Evolutionary conservation across 2,888 invertebrate genomes (phyloP), one percentile per base, ranked within the genome.

Genomic region (Stenolophus ochropezus): DNA sequence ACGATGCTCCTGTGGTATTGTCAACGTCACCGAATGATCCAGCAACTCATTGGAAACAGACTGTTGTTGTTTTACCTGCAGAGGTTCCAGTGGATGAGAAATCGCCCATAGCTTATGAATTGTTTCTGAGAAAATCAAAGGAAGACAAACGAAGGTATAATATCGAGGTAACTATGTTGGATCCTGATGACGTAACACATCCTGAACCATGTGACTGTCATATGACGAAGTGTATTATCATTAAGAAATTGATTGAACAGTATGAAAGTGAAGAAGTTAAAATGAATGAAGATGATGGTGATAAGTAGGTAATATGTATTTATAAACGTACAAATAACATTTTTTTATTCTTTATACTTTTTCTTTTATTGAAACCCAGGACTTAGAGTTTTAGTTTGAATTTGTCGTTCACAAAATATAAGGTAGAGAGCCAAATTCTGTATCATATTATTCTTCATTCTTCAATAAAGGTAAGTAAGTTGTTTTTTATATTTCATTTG

Each of bases 121-220:
- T 96, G 61, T 88, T 90, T 33, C 91, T 96, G 87, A 91, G 88
- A 20, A 91, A 91, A 86, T 90, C 91, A 61, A 84, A 84, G 6
- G 86, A 86, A 8, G 90, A 91, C 86, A 86, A 86, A n/a, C 90
- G 94, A 85, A 91, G 92, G 84, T 96, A 96, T 87, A 92, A 93
- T 85, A 90, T 97, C 69, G 92, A 94, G 87, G 89, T 96, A 23
- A 92, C 92, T 61, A 90, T 95, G 87, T 87, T 95, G 69, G 94
- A 96, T 87, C 92, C 94, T 1, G 91, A 93, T 42, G 89, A 89
- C 56, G 90, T 93, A 4, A 93, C 94, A 21, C 97, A 97, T 87
- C 95, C 96, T 0, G 89, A 94, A 23, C 96, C 96, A 6, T 97
- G 96, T 86, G 86, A 90, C 8, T 96, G 97, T 87, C 91, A 94